Conservation (phyloP, 1,140 invertebrate genomes). For the Leptopilina clavipes region DNA sequence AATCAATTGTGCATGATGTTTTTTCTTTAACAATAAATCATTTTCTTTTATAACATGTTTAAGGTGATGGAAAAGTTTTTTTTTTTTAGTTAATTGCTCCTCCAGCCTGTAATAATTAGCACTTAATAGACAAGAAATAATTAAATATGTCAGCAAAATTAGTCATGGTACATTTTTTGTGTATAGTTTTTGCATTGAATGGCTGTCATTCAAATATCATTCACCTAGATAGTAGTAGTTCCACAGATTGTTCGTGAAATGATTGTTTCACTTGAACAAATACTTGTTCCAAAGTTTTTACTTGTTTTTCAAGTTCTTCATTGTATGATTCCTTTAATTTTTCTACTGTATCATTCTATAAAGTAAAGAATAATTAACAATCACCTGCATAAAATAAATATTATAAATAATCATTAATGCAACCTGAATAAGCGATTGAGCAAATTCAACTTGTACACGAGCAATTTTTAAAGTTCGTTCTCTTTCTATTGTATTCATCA, state of each 20-base stretch:
- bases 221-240: background rate
- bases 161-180: too few species aligned
- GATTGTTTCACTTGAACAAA: constrained; percentile 1
- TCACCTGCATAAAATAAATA: background rate
- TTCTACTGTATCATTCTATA: background rate
- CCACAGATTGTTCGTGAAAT: background rate
- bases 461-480: constrained; percentile 75
- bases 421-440: constrained; percentile 76
- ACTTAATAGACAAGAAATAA: too few species aligned
- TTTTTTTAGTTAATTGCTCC: background rate
- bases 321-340: constrained; percentile 8
- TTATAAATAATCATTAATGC: constrained; percentile 70
- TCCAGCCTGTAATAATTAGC: background rate
- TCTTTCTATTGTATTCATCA: constrained; percentile 78
- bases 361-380: background rate
- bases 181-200: too few species aligned
- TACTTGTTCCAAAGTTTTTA: background rate
- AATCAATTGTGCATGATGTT: constrained; percentile 35
- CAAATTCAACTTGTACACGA: constrained; percentile 73
- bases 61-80: background rate
- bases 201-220: too few species aligned
- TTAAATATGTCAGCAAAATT: too few species aligned
- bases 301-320: constrained; percentile 2
- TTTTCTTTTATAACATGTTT: background rate
- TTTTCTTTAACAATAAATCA: constrained; percentile 11